phyloP scores from a whole-genome alignment of 2,797 vertebrate species.

The Sebastes kiyomatsui region DNA sequence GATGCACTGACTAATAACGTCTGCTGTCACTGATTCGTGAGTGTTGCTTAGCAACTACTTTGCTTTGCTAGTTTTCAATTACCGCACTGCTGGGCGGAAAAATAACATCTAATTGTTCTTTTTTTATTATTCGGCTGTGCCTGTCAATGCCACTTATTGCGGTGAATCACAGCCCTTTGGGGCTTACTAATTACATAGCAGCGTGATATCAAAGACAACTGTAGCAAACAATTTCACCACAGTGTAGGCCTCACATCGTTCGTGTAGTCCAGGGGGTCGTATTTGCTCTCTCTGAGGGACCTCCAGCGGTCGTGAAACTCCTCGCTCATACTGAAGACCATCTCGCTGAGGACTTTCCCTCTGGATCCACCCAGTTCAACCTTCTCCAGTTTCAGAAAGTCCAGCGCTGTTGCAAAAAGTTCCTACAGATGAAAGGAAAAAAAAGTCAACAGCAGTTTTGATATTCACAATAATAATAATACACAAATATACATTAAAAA shows the following conservation, averaged over 20 bases:
- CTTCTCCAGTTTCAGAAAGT: conserved; percentile 85
- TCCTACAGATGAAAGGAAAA: conserved; percentile 53
- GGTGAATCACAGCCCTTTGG: conserved; percentile 20
- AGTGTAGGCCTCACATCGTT: conserved; percentile 62
- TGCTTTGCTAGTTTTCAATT: conserved; percentile 60
- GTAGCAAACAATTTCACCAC: background rate
- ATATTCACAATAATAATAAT: too few relatives aligned
- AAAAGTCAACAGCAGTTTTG: background rate
- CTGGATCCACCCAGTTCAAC: conserved; percentile 76
- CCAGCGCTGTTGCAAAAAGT: conserved; percentile 81
- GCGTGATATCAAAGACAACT: conserved; percentile 32
- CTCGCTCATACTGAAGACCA: conserved; percentile 79
- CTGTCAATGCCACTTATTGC: conserved; percentile 32
- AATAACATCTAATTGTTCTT: conserved; percentile 56
- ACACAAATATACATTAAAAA: background rate
- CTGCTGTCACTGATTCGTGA: conserved; percentile 27
- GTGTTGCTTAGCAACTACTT: conserved; percentile 66
- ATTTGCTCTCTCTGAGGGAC: conserved; percentile 83
- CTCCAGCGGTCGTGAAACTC: conserved; percentile 83
- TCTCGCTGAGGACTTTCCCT: conserved; percentile 80
- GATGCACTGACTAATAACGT: conserved; percentile 45
- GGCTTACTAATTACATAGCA: conserved; percentile 30
- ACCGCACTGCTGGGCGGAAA: conserved; percentile 52
- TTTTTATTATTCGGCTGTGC: conserved; percentile 47
- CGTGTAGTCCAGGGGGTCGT: conserved; percentile 79